Conservation (phyloP, 2,797 vertebrate genomes). For the Sebastes minor region DNA sequence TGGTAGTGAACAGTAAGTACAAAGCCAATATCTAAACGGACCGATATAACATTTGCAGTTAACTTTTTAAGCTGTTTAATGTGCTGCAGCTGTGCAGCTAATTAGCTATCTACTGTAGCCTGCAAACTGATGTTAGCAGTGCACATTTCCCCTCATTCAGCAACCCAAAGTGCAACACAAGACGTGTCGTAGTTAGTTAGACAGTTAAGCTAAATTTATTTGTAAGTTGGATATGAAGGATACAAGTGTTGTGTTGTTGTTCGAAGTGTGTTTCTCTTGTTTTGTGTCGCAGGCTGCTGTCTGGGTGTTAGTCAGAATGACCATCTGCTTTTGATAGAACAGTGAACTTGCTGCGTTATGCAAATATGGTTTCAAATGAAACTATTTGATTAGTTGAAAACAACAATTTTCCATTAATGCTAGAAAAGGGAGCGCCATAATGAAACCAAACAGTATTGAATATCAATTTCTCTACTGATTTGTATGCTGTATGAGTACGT, state of each 20-base stretch:
- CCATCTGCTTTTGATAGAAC: background rate
- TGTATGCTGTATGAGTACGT: background rate
- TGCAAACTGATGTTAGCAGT: background rate
- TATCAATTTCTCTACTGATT: conserved; percentile 2
- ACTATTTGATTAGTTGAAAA: background rate
- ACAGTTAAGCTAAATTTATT: background rate
- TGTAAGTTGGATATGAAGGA: background rate
- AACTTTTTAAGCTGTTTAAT: background rate
- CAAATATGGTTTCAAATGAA: background rate
- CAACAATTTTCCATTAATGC: background rate
- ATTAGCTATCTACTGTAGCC: background rate
- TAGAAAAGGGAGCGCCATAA: background rate
- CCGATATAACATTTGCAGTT: background rate
- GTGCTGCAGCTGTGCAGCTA: background rate
- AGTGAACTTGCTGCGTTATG: background rate
- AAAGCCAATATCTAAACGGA: background rate
- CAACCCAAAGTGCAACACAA: background rate
- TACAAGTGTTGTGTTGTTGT: background rate
- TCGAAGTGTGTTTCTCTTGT: background rate
- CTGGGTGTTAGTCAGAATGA: background rate
- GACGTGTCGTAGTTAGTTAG: too few species aligned
- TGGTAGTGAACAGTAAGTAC: background rate
- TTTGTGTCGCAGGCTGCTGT: background rate
- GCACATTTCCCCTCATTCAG: background rate
- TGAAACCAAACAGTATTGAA: conserved; percentile 7